Percentiles rank a stretch among this genome's conserved stretches.
phyloP scores from a whole-genome alignment of 2,797 vertebrate species.

The Acipenser transmontanus region DNA sequence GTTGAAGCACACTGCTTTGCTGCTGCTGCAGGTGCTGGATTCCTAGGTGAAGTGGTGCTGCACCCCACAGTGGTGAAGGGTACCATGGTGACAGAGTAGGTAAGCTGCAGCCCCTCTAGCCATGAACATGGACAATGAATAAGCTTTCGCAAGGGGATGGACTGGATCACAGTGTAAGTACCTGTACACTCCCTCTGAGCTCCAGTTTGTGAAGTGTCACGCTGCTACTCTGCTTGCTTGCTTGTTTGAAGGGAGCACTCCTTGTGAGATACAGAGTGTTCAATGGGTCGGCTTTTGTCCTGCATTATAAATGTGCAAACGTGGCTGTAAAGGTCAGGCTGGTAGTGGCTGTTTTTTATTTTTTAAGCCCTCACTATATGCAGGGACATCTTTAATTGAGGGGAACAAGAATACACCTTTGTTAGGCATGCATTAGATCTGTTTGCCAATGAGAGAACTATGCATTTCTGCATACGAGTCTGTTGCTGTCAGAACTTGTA shows the following conservation, averaged over 20 bases:
- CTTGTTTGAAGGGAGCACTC: not conserved
- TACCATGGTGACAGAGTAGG: not conserved
- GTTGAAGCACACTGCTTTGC: not conserved
- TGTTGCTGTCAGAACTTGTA: slow-evolving; percentile 14
- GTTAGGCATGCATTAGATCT: slow-evolving; percentile 17
- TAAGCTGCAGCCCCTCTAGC: no score
- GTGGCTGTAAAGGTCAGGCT: no score
- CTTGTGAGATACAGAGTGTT: not conserved
- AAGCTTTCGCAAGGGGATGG: slow-evolving; percentile 22
- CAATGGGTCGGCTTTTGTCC: no score
- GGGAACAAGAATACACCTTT: slow-evolving; percentile 25
- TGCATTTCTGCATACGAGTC: slow-evolving; percentile 15
- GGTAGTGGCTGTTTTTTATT: no score
- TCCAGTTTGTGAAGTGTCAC: not conserved
- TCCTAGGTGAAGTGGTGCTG: slow-evolving; percentile 19
- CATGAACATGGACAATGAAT: not conserved
- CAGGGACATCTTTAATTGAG: slow-evolving; percentile 15
- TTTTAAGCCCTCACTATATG: no score
- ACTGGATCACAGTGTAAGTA: slow-evolving; percentile 45
- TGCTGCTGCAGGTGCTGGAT: slow-evolving; percentile 23
- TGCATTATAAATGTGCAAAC: no score
- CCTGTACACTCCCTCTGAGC: slow-evolving; percentile 12
- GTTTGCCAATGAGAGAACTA: slow-evolving; percentile 23
- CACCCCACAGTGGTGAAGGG: slow-evolving; percentile 12
- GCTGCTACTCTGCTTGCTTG: not conserved